Conservation (phyloP, 2,113 vertebrate species). For the Bambusicola thoracicus region DNA sequence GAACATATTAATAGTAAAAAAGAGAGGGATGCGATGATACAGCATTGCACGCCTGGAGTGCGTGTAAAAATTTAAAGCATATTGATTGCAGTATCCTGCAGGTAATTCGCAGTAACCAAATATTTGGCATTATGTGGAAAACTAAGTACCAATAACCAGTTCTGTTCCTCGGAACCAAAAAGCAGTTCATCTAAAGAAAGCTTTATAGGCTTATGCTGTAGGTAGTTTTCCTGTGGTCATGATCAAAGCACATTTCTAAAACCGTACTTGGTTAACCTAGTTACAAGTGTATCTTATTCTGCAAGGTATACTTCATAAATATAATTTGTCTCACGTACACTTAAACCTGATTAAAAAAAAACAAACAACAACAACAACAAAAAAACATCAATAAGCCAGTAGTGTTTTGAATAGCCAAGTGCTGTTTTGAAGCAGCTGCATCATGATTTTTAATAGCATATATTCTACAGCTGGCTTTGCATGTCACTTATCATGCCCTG, state of each 20-base stretch:
- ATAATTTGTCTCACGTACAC: not conserved
- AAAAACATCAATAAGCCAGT: not conserved
- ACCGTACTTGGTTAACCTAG: not conserved
- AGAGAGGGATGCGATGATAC: not conserved
- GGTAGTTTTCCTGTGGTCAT: not conserved
- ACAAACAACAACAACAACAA: too few species aligned
- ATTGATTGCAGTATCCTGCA: not conserved
- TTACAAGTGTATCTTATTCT: not conserved
- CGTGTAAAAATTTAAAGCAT: not conserved
- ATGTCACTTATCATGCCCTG: not conserved
- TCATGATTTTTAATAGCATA: not conserved
- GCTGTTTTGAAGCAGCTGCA: not conserved
- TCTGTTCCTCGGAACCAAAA: not conserved
- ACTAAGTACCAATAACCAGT: not conserved
- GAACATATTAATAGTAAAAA: not conserved
- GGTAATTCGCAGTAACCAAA: not conserved
- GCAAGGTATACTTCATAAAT: not conserved
- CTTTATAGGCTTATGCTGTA: not conserved
- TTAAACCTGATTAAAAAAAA: not conserved
- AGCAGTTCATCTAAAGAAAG: not conserved
- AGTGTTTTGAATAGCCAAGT: not conserved
- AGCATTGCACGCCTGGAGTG: not conserved
- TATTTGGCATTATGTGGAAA: rapidly evolving
- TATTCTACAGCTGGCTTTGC: not conserved
- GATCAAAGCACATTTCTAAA: not conserved